Evolutionary conservation across 1,140 invertebrate species (phyloP).

Genomic region (Pararge aegeria): DNA sequence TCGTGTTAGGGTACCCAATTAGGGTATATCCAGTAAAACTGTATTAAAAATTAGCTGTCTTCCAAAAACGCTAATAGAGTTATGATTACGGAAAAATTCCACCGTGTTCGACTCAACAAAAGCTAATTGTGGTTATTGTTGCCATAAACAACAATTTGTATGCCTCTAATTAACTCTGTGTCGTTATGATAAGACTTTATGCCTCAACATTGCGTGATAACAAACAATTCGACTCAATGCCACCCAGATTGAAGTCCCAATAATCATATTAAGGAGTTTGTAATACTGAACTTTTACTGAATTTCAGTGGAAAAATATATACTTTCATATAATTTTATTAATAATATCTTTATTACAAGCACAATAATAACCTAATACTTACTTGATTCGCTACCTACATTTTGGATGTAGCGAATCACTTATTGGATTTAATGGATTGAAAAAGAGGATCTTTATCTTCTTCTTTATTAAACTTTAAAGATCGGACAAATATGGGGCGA

Average conservation of each 20-base stretch:
- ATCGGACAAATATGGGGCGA: no score
- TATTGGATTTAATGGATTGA: no score
- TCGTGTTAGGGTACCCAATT: no score
- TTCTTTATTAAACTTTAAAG: no score
- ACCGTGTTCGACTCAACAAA: not conserved
- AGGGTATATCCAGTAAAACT: not conserved
- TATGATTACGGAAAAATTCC: not conserved
- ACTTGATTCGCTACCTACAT: no score
- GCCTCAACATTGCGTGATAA: constrained; percentile 53
- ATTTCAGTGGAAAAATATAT: no score
- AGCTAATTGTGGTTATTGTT: not conserved
- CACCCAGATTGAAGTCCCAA: constrained; percentile 8
- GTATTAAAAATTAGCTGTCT: not conserved
- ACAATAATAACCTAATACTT: no score
- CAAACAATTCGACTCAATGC: constrained; percentile 50
- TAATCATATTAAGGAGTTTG: constrained; percentile 3
- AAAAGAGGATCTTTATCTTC: no score
- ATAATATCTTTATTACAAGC: no score
- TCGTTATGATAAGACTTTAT: constrained; percentile 43
- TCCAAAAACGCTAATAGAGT: not conserved
- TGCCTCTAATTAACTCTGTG: not conserved
- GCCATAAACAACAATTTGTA: not conserved
- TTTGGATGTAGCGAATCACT: no score
- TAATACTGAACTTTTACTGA: not conserved
- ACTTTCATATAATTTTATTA: no score